Base-by-base conservation (phyloP, 2,797 vertebrate species). In the Hephaestus fuliginosus region DNA sequence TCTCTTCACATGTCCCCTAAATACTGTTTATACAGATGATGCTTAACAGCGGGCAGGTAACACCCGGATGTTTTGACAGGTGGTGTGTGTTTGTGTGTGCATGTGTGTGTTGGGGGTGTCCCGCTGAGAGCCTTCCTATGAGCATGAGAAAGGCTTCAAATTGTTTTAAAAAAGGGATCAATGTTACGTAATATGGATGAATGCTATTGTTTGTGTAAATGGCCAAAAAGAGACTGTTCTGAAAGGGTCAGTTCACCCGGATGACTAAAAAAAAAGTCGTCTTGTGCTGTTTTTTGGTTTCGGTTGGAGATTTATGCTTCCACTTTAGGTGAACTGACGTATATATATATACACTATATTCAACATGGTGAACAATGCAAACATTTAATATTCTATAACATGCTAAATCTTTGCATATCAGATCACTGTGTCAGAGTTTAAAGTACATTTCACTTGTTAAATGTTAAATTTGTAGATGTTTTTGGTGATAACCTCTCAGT, bases 11-110 rank as follows among this genome's bases (percentile, higher is more conserved):
- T 41, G 56, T 84, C 55, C 71, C 65, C 56, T 70, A 60, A 86
- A 76, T 25, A 43, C 33, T 93, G 92, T 94, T 92, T 92, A 44
- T 56, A 87, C 92, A 93, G 93, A 91, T 91, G 86, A 92, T 67
- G 61, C 64, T 70, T 7, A 85, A 82, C 92, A 91, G 90, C 89
- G 89, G 91, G 91, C 78, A 91, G 92, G 90, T 91, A 82, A 76
- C 73, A 81, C 67, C 66, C 86, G 80, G 90, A 93, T 93, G 86
- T 93, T 94, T 92, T 89, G 70, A 89, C 91, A 93, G 91, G 84
- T 93, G 92, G 62, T 74, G 82, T 68, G 73, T 0, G 22, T 83
- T 51, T 83, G 77, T 85, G 61, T 53, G 76, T 44, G 68, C 20
- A 5, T 55, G 48, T 70, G 80, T 78, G 62, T 70, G 76, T 83